These are phyloP conservation scores for Pangasianodon hypophthalmus DNA, from an alignment of 2,113 vertebrate species.

Conservation along the genomic window DNA sequence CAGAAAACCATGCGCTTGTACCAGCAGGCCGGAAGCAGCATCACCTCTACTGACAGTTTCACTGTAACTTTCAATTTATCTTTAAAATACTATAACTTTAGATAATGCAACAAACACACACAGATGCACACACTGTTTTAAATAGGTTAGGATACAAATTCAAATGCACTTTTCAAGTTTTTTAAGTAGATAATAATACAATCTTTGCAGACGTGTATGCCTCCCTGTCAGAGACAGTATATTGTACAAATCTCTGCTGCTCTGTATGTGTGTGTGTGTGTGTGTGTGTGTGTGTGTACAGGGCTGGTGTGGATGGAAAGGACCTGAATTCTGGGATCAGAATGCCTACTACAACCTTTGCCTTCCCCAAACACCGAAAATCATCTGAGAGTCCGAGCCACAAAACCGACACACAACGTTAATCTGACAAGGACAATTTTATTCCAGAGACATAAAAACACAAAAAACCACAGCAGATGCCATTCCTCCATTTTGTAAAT, in stretches of 20 bases:
- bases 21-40: not conserved
- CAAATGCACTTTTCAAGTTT: not conserved
- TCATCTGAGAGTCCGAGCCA: slow-evolving; percentile 70
- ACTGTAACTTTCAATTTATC: not conserved
- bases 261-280: not conserved
- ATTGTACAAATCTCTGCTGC: not conserved
- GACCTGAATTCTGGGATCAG: slow-evolving; percentile 90
- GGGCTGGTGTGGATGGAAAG: slow-evolving; percentile 99
- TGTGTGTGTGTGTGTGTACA: slow-evolving; percentile 63
- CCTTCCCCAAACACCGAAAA: slow-evolving; percentile 86
- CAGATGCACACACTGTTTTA: not conserved
- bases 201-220: not conserved
- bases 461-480: not conserved
- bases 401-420: not conserved
- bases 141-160: not conserved
- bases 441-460: not conserved
- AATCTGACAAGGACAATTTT: not conserved
- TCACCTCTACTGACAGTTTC: not conserved
- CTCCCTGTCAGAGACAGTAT: not conserved
- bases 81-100: not conserved
- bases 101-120: not conserved
- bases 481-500: not conserved
- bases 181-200: not conserved
- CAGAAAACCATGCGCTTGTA: slow-evolving; percentile 22
- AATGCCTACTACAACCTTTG: slow-evolving; percentile 95